Evolutionary conservation across 2,888 invertebrate species (phyloP), one percentile per base, ranked within the genome.

Genomic region (Agrenia bidenticulata): DNA sequence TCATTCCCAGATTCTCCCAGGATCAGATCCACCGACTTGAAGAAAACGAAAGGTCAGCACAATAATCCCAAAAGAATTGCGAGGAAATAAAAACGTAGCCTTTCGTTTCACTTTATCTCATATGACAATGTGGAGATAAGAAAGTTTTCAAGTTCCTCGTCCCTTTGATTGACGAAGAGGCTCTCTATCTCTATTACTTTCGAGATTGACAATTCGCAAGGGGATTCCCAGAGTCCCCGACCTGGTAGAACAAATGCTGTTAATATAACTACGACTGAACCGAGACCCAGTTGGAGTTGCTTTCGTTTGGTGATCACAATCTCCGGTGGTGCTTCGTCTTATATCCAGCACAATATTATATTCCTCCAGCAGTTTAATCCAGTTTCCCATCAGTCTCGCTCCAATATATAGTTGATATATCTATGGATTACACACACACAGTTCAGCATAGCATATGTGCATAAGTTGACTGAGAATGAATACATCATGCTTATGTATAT

Each of bases 31-130:
- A 51, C 4, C 4, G 51, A 37, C 51, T 27, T 50, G 49, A 41
- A 61, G 57, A 56, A 56, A 69, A 64, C 66, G 69, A 69, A 69
- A 69, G 69, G 69, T 69, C 69, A 69, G 69, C 69, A 64, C 19
- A 66, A 69, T 55, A 65, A 27, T 51, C 51, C 24, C 51, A 4
- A 5, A 24, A 51, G 51, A 51, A 17, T 45, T 15, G 39, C 15
- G 45, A 45, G 19, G 45, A 19, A 15, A n/a, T 17, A 17, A 19
- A 45, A 45, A 45, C 45, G 15, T 5, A 17, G 45, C 45, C 19
- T 45, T 45, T 45, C 45, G 15, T 45, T 45, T 45, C n/a, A 45
- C n/a, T 17, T 45, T 15, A 19, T 45, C n/a, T 45, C 45, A 5
- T 17, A 45, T 45, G 45, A 17, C 45, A 45, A 15, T 45, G 45